phyloP scores from a whole-genome alignment of 2,113 vertebrate species.

The Lagenorhynchus albirostris region DNA sequence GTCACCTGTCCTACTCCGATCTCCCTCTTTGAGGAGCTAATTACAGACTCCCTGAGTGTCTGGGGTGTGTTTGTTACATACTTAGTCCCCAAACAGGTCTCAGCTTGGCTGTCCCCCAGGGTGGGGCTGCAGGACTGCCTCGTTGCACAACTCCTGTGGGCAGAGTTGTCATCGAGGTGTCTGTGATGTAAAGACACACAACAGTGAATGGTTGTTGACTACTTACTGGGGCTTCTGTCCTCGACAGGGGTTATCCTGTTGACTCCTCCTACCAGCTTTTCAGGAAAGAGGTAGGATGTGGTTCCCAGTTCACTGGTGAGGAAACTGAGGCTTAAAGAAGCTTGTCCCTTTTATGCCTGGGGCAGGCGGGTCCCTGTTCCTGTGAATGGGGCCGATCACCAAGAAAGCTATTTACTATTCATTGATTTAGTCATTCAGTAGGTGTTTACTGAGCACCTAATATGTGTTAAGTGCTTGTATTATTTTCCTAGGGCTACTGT shows the following conservation, averaged over 20 bases:
- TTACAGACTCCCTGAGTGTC: not conserved
- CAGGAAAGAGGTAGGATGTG: not conserved
- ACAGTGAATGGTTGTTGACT: too few relatives aligned
- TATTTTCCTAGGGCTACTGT: not conserved
- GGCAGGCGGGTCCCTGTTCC: rapidly evolving
- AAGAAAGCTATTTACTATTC: not conserved
- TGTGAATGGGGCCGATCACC: not conserved
- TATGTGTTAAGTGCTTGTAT: rapidly evolving
- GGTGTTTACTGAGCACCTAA: too few relatives aligned
- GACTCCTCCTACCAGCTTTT: not conserved
- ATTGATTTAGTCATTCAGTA: rapidly evolving
- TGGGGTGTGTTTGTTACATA: rapidly evolving
- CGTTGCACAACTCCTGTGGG: rapidly evolving
- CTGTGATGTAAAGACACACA: not conserved
- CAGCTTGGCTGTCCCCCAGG: not conserved
- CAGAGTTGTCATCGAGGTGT: not conserved
- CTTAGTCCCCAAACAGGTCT: not conserved
- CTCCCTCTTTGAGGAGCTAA: not conserved
- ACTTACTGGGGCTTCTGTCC: not conserved
- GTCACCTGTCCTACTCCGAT: not conserved
- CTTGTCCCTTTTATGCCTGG: not conserved
- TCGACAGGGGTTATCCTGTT: rapidly evolving
- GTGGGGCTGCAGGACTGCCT: not conserved
- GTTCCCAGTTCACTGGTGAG: not conserved
- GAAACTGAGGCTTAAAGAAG: not conserved